Evolutionary conservation across 1,140 invertebrate genomes (phyloP), one percentile per base, ranked within the genome.

Genomic region (Tetramorium parvispinum): DNA sequence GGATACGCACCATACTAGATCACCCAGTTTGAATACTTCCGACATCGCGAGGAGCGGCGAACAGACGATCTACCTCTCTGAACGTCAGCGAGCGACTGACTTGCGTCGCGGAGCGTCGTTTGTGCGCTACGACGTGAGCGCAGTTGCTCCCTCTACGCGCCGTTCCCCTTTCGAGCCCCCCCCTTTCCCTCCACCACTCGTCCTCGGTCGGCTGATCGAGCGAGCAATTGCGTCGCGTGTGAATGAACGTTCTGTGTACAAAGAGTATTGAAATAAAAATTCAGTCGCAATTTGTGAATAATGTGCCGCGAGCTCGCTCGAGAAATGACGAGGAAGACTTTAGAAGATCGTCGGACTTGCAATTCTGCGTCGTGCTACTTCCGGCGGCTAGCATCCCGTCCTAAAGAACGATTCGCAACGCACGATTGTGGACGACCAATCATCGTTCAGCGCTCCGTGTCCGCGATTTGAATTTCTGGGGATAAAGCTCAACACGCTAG

Each of bases 1-100:
- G 71, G 79, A 92, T 94, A 96, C 96, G 95, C 96, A 97, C 97
- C 97, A 97, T 79, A 97, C 97, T 87, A 97, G 94, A 96, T 97
- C 97, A 87, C 97, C 97, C 88, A 97, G 94, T 96, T 97, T 97
- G 91, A 96, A 97, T 91, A 95, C 94, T 85, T 96, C 96, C 89
- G 96, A 95, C 97, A 97, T 97, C 37, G 86, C 70, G 55, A 85
- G 49, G 18, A 37, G 81, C 66, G 24, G 83, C 18, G 88, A 11
- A 24, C 13, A n/a, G 11, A 55, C 46, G 71, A 87, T 57, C 7
- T 53, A 11, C 71, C 53, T n/a, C 68, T 71, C n/a, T 65, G 85
- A 73, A 93, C 93, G 92, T 94, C 94, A 92, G 91, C 92, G 92
- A 94, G 92, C 94, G 90, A 95, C 95, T 95, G 93, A 92, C 90